Percentiles rank a stretch among this genome's conserved stretches.
Conservation (phyloP, 2,797 vertebrate species). For the Ptychadena robeensis region DNA sequence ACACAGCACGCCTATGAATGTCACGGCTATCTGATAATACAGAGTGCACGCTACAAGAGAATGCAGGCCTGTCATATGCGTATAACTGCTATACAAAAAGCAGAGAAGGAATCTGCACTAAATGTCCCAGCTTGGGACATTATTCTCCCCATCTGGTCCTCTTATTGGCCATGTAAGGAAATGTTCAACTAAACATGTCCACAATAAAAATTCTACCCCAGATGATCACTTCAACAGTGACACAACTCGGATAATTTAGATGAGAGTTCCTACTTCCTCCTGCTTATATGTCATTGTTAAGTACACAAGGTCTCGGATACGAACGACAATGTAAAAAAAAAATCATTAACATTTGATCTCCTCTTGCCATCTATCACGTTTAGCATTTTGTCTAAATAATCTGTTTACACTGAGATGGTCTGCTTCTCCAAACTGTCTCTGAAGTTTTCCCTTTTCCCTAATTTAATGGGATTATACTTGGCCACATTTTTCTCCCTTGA, state of each 20-base stretch:
- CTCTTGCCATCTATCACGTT: slow-evolving; percentile 70
- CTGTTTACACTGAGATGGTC: slow-evolving; percentile 62
- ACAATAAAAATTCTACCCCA: slow-evolving; percentile 63
- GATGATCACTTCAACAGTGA: slow-evolving; percentile 62
- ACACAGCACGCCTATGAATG: slow-evolving; percentile 64
- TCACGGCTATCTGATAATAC: slow-evolving; percentile 63
- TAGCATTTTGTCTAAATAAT: slow-evolving; percentile 67
- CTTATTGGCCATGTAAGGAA: slow-evolving; percentile 69
- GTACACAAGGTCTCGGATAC: slow-evolving; percentile 60
- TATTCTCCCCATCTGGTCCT: slow-evolving; percentile 62
- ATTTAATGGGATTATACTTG: slow-evolving; percentile 62
- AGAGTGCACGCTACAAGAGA: slow-evolving; percentile 62
- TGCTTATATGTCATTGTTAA: slow-evolving; percentile 68
- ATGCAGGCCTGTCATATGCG: slow-evolving; percentile 64
- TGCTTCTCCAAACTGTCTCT: slow-evolving; percentile 59
- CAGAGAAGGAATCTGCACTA: slow-evolving; percentile 66
- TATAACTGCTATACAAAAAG: slow-evolving; percentile 67
- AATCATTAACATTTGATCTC: slow-evolving; percentile 74
- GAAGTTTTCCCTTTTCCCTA: slow-evolving; percentile 46
- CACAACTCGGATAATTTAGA: slow-evolving; percentile 64
- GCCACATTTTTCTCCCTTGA: slow-evolving; percentile 66
- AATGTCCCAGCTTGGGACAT: slow-evolving; percentile 64
- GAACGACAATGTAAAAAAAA: slow-evolving; percentile 67
- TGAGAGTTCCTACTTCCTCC: slow-evolving; percentile 65
- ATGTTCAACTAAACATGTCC: slow-evolving; percentile 64